phyloP scores from a whole-genome alignment of 2,797 vertebrate genomes.

The Molossus molossus region DNA sequence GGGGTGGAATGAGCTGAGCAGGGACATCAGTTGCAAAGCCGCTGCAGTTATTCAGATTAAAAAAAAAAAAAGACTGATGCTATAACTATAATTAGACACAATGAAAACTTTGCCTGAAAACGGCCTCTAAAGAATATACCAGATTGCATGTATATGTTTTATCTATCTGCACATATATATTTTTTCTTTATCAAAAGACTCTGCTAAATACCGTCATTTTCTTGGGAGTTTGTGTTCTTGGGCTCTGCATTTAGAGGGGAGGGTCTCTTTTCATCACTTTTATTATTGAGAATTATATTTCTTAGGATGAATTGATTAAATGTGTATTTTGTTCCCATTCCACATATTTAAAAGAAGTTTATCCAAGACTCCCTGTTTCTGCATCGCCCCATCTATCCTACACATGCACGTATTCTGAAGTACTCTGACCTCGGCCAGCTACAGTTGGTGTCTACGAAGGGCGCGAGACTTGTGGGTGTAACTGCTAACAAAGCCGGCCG shows the following conservation, averaged over 20 bases:
- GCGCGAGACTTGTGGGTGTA: not conserved
- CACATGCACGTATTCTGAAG: not conserved
- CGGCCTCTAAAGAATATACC: not conserved
- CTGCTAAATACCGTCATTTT: conserved; percentile 35
- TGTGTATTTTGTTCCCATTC: not conserved
- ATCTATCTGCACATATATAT: not conserved
- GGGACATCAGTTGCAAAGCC: not conserved
- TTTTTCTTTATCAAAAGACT: conserved; percentile 46
- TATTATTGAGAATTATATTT: not conserved
- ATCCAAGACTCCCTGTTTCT: not conserved
- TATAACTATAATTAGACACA: not conserved
- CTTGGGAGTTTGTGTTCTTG: not conserved
- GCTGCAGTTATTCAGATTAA: not conserved
- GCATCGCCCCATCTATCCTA: too few species aligned
- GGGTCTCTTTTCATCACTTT: not conserved
- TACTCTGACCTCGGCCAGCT: not conserved
- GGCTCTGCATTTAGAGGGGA: not conserved
- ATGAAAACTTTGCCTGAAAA: conserved; percentile 2
- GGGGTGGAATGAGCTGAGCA: not conserved
- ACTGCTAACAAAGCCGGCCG: not conserved
- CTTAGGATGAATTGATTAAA: not conserved
- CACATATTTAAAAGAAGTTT: conserved; percentile 7
- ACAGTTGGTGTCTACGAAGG: not conserved
- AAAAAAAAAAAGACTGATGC: not conserved
- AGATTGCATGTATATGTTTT: not conserved